Evolutionary conservation across 2,113 vertebrate genomes (phyloP).

Genomic region (Tachuris rubrigastra): DNA sequence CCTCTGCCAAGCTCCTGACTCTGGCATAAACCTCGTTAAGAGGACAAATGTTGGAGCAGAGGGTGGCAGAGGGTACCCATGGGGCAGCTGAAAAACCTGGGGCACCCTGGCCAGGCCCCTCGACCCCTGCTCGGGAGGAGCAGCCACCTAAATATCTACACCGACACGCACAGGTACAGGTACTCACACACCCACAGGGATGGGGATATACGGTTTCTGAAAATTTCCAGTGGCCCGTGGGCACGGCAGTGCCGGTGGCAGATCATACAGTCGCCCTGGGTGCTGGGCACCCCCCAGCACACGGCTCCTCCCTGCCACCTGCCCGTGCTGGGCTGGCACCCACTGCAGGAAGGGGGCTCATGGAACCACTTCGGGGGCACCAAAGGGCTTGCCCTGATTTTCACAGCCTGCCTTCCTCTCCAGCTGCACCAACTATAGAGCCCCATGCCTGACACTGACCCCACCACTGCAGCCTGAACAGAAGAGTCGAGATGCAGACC

Average conservation of each 20-base stretch:
- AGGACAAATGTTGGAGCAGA: neutral
- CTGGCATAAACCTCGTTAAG: neutral
- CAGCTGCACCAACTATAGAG: rapidly evolving
- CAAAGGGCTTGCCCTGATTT: rapidly evolving
- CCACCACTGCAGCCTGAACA: neutral
- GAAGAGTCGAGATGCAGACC: rapidly evolving
- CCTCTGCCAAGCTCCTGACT: neutral
- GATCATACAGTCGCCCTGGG: conserved; percentile 59
- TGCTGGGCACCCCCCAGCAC: neutral
- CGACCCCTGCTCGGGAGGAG: neutral
- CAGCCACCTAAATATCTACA: conserved; percentile 36
- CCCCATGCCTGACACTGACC: neutral
- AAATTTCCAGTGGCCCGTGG: conserved; percentile 7
- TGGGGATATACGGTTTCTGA: conserved; percentile 66
- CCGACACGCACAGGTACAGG: conserved; percentile 52
- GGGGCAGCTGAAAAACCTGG: neutral
- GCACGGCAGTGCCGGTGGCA: neutral
- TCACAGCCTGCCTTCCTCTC: neutral
- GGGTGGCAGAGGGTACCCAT: neutral
- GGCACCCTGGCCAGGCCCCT: neutral
- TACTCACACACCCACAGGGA: conserved; percentile 53
- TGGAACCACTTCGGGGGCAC: rapidly evolving
- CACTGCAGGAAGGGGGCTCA: neutral
- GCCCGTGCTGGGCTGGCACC: neutral
- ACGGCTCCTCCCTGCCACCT: rapidly evolving